phyloP scores from a whole-genome alignment of 2,888 invertebrate species.

The Bombyx huttoni region DNA sequence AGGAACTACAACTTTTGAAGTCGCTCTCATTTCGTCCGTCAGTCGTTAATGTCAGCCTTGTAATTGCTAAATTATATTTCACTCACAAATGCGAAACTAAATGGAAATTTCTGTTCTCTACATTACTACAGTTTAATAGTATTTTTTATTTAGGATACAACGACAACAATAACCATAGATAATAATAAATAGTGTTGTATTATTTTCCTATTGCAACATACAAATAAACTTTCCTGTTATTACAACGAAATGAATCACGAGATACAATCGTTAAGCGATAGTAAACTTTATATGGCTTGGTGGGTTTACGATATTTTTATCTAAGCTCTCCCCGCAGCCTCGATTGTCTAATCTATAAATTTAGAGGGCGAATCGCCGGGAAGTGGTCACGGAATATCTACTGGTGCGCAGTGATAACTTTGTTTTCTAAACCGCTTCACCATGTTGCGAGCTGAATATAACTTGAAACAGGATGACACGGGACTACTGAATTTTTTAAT shows the following conservation, averaged over 20 bases:
- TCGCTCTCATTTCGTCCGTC: conserved; percentile 37
- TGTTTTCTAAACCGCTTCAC: neutral
- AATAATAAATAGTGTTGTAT: neutral
- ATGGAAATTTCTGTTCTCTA: too few species aligned
- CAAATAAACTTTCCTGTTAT: neutral
- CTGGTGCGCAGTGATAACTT: neutral
- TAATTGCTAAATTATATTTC: neutral
- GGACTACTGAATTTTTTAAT: neutral
- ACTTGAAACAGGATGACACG: neutral
- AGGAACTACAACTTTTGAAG: conserved; percentile 54
- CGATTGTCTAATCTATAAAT: neutral
- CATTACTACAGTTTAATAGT: too few species aligned
- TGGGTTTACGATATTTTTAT: neutral
- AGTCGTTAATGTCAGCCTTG: neutral
- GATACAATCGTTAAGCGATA: neutral
- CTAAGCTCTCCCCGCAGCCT: neutral
- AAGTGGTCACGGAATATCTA: neutral
- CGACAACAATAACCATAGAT: too few species aligned
- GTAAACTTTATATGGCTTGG: neutral
- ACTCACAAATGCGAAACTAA: neutral
- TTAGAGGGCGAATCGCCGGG: neutral
- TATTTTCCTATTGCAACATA: neutral
- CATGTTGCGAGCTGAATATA: neutral
- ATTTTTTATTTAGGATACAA: too few species aligned
- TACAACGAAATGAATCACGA: neutral